Evolutionary conservation across 35 echinoderm and acorn worm genomes (phyloP).

Genomic region (Apostichopus japonicus): DNA sequence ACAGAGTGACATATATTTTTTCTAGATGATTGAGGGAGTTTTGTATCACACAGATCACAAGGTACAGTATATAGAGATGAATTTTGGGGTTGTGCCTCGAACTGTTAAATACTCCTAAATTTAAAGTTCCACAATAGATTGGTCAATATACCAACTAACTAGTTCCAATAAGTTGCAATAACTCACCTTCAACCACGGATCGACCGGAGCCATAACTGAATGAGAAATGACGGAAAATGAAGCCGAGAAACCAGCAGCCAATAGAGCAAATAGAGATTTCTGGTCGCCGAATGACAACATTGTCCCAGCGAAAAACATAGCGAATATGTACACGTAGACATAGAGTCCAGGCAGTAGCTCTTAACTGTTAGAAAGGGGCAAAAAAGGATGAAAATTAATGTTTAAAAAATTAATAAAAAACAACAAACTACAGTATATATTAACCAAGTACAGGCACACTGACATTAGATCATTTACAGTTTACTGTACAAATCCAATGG

Average conservation of each 20-base stretch:
- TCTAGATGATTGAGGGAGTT: too few species aligned
- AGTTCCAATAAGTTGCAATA: too few species aligned
- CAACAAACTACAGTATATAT: not conserved
- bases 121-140: not conserved
- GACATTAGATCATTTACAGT: not conserved
- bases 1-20: too few species aligned
- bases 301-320: constrained; percentile 49
- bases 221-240: constrained; percentile 41
- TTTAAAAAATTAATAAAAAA: not conserved
- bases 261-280: constrained; percentile 63
- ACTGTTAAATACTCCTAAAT: too few species aligned
- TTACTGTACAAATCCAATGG: not conserved
- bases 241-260: constrained; percentile 41
- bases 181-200: constrained; percentile 53
- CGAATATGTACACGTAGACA: constrained; percentile 57
- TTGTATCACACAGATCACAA: too few species aligned
- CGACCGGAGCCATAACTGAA: constrained; percentile 15
- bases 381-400: not conserved
- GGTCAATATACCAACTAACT: too few species aligned
- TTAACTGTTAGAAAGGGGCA: constrained; percentile 7
- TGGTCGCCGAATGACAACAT: constrained; percentile 67
- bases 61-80: too few species aligned
- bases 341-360: constrained; percentile 37
- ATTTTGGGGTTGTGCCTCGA: too few species aligned
- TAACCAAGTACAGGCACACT: not conserved